These are phyloP conservation scores for Habropoda laboriosa DNA, from an alignment of 1,140 invertebrate species.

Conservation along the genomic window DNA sequence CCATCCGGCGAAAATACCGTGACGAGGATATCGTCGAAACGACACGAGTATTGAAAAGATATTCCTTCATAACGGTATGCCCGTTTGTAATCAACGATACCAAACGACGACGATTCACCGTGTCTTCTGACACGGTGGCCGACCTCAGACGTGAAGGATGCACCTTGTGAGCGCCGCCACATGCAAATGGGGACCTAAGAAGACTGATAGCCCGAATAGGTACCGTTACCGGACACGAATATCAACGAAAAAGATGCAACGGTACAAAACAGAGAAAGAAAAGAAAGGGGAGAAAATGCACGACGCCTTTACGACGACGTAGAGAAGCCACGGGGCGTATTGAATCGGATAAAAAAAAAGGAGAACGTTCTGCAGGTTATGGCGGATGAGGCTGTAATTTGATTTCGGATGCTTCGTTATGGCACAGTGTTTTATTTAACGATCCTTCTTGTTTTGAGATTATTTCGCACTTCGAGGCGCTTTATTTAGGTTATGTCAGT, in stretches of 20 bases:
- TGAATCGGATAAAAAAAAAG: too few species aligned
- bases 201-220: slow-evolving; percentile 53
- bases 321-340: background rate
- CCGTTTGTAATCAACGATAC: slow-evolving; percentile 1
- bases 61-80: slow-evolving; percentile 19
- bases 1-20: background rate
- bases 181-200: slow-evolving; percentile 28
- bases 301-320: slow-evolving; percentile 2
- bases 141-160: slow-evolving; percentile 1
- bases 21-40: background rate
- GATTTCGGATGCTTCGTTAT: too few species aligned
- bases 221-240: slow-evolving; percentile 72
- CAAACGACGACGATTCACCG: background rate
- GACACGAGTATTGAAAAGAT: background rate
- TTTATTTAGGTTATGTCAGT: too few species aligned
- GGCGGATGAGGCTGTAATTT: too few species aligned
- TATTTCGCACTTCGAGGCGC: too few species aligned
- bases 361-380: too few species aligned
- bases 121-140: slow-evolving; percentile 26
- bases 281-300: background rate
- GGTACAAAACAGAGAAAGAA: slow-evolving; percentile 47
- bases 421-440: too few species aligned
- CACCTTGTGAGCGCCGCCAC: background rate
- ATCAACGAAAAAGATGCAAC: slow-evolving; percentile 69
- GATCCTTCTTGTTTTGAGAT: too few species aligned